Conservation (phyloP, 2,888 invertebrate genomes). For the Lycia hirtaria region DNA sequence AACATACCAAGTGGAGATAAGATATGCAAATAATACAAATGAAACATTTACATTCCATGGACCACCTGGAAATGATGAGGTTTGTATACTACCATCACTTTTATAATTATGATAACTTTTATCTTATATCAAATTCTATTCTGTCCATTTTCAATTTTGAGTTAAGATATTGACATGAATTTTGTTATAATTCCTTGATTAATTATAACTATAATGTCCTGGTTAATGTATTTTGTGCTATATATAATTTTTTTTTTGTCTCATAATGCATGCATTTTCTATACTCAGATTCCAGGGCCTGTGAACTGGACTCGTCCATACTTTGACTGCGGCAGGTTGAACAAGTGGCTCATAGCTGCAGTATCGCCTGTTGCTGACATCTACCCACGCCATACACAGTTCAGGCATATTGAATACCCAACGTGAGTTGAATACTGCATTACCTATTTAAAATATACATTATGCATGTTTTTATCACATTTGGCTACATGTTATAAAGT, state of each 20-base stretch:
- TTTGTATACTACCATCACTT: constrained; percentile 50
- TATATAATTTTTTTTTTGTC: too few species aligned
- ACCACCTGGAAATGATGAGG: constrained; percentile 95
- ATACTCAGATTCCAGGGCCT: constrained; percentile 91
- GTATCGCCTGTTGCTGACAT: constrained; percentile 98
- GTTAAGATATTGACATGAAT: not conserved
- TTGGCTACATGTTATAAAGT: too few species aligned
- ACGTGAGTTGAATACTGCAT: constrained; percentile 86
- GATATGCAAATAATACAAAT: constrained; percentile 97
- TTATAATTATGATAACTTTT: constrained; percentile 12
- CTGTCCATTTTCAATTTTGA: constrained; percentile 18
- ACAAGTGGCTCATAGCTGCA: constrained; percentile 97
- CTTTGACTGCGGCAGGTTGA: constrained; percentile 97
- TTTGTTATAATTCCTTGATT: not conserved
- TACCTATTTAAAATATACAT: too few species aligned
- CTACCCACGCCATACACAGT: constrained; percentile 96
- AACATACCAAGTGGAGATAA: constrained; percentile 96
- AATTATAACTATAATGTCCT: too few species aligned
- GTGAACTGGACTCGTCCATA: constrained; percentile 98
- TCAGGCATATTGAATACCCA: constrained; percentile 96
- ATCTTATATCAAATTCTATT: too few species aligned
- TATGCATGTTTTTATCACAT: not conserved
- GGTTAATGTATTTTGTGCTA: too few species aligned
- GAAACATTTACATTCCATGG: constrained; percentile 98
- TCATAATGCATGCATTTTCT: too few species aligned